phyloP scores from a whole-genome alignment of 1,140 invertebrate species.

The Antheraea mylitta region DNA sequence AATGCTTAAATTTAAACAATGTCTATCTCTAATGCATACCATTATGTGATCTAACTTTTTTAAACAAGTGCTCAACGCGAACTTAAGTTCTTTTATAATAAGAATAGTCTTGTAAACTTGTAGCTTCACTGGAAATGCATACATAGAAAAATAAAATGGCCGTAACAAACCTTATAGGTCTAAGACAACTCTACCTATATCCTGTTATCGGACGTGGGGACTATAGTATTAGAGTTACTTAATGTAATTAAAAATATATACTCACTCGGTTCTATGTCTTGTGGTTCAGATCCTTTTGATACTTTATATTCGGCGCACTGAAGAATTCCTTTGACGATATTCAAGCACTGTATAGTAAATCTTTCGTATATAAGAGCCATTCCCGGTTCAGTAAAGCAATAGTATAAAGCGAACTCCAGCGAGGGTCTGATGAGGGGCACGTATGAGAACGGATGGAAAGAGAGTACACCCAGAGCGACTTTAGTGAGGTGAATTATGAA shows the following conservation, averaged over 20 bases:
- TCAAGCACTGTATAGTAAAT: constrained; percentile 93
- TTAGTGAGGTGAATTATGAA: constrained; percentile 90
- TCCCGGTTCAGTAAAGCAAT: constrained; percentile 91
- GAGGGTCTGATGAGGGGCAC: constrained; percentile 88
- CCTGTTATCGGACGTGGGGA: too few relatives aligned
- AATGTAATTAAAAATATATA: constrained; percentile 10
- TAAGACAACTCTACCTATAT: too few relatives aligned
- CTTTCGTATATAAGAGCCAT: constrained; percentile 88
- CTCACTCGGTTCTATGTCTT: constrained; percentile 75
- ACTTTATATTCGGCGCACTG: constrained; percentile 87
- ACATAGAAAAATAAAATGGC: too few relatives aligned
- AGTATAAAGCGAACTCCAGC: constrained; percentile 90
- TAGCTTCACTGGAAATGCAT: too few relatives aligned
- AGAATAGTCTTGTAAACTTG: too few relatives aligned
- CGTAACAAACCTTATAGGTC: too few relatives aligned
- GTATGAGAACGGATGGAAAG: constrained; percentile 88
- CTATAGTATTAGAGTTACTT: too few relatives aligned
- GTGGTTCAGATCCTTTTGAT: constrained; percentile 78
- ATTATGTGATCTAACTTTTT: too few relatives aligned
- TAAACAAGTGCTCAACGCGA: too few relatives aligned
- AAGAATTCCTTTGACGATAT: constrained; percentile 92
- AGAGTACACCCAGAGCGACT: constrained; percentile 86
- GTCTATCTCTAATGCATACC: too few relatives aligned
- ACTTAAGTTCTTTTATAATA: too few relatives aligned
- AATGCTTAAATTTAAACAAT: too few relatives aligned